These are phyloP conservation scores for Pristis pectinata DNA, from an alignment of 2,797 vertebrate species.

Conservation along the genomic window DNA sequence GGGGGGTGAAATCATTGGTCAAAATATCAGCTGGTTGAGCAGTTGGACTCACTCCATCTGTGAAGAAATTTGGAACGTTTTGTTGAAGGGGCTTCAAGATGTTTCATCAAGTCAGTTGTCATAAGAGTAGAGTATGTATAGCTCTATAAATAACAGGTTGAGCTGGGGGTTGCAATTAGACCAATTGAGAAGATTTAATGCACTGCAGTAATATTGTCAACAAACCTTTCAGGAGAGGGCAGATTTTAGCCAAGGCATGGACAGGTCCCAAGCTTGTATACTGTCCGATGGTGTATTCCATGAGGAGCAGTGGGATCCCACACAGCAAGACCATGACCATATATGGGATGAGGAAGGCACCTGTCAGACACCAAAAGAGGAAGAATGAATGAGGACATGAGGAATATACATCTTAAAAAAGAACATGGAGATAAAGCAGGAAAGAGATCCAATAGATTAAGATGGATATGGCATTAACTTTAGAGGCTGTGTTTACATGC, in stretches of 20 bases:
- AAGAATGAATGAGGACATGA: neutral
- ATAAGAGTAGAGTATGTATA: neutral
- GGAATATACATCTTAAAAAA: neutral
- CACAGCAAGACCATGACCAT: conserved; percentile 61
- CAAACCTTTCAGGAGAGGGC: conserved; percentile 69
- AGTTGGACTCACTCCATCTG: neutral
- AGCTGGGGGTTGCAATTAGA: neutral
- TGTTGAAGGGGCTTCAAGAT: neutral
- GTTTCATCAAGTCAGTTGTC: neutral
- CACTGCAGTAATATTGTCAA: neutral
- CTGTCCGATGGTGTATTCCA: conserved; percentile 65
- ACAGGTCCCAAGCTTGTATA: conserved; percentile 61
- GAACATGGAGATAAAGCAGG: neutral
- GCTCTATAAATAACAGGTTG: neutral
- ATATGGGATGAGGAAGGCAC: conserved; percentile 66
- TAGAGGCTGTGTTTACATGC: neutral
- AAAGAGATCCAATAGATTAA: neutral
- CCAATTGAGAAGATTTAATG: neutral
- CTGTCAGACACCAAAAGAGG: conserved; percentile 45
- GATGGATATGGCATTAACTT: neutral
- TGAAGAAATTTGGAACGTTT: neutral
- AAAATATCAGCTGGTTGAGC: neutral
- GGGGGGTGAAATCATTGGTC: too few relatives aligned
- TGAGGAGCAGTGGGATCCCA: conserved; percentile 61
- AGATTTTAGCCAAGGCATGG: conserved; percentile 58